Conservation (phyloP, 2,888 invertebrate species). For the Diogma glabrata region DNA sequence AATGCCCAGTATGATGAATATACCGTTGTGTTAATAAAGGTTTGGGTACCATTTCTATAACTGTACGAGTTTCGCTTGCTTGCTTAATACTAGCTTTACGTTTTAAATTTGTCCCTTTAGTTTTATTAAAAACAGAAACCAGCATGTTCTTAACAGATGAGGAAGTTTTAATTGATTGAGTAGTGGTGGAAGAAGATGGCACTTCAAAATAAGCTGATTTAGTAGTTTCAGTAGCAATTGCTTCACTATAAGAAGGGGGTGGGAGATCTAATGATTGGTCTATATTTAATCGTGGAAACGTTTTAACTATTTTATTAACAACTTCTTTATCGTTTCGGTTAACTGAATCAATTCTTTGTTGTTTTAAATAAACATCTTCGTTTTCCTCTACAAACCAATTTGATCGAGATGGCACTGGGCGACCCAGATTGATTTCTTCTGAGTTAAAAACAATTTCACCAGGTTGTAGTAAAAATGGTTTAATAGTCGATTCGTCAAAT, state of each 20-base stretch:
- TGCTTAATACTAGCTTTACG: constrained; percentile 31
- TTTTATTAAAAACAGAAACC: constrained; percentile 30
- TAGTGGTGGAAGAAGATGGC: background rate
- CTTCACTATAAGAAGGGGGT: constrained; percentile 34
- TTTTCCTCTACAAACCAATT: constrained; percentile 29
- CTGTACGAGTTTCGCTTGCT: constrained; percentile 27
- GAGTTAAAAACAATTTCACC: constrained; percentile 8
- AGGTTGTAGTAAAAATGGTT: constrained; percentile 14
- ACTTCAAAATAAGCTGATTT: constrained; percentile 1
- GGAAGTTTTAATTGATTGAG: background rate
- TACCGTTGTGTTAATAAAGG: constrained; percentile 31
- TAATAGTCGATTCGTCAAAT: constrained; percentile 21
- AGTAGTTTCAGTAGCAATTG: constrained; percentile 21
- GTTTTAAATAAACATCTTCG: constrained; percentile 6
- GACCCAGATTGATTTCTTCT: constrained; percentile 11
- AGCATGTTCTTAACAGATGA: constrained; percentile 23
- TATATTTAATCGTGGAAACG: background rate
- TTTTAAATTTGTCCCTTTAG: constrained; percentile 28
- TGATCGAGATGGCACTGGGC: constrained; percentile 20
- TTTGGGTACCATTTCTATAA: constrained; percentile 33
- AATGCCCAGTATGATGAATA: constrained; percentile 33
- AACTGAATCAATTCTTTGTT: constrained; percentile 9
- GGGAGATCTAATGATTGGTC: constrained; percentile 17
- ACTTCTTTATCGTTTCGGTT: constrained; percentile 7
- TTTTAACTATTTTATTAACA: constrained; percentile 12